phyloP scores from a whole-genome alignment of 2,888 invertebrate species.

The Campoletis raptor region DNA sequence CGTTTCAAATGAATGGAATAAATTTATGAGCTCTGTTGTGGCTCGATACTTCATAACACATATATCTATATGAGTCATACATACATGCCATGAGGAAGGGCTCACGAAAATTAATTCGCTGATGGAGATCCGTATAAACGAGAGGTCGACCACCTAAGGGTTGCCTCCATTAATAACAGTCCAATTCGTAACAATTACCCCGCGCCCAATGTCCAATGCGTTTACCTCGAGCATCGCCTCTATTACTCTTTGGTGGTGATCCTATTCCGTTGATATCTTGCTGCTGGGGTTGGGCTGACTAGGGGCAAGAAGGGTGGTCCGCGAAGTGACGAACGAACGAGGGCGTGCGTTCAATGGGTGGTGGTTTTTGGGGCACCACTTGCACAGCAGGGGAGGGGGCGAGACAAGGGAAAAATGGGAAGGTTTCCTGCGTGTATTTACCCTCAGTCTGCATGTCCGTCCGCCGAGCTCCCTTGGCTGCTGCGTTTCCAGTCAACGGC shows the following conservation, averaged over 20 bases:
- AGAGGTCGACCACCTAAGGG: conserved; percentile 66
- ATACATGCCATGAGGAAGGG: background rate
- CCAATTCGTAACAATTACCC: conserved; percentile 79
- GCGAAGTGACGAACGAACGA: conserved; percentile 39
- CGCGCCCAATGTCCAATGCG: conserved; percentile 66
- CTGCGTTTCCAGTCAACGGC: conserved; percentile 38
- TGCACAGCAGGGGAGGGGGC: conserved; percentile 31
- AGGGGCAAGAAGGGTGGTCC: conserved; percentile 29
- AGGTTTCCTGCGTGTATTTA: conserved; percentile 5
- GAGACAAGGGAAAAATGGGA: background rate
- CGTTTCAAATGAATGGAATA: conserved; percentile 23
- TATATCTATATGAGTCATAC: conserved; percentile 5
- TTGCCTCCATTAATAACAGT: conserved; percentile 72
- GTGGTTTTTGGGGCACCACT: conserved; percentile 56
- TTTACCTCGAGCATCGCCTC: conserved; percentile 17
- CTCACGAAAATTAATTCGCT: conserved; percentile 44
- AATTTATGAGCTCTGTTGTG: conserved; percentile 21
- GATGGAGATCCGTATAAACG: conserved; percentile 62
- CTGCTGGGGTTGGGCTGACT: conserved; percentile 11
- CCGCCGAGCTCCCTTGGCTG: conserved; percentile 10
- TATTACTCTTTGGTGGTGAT: conserved; percentile 47
- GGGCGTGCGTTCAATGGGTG: conserved; percentile 37
- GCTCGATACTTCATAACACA: conserved; percentile 13
- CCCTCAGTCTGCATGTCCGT: conserved; percentile 26
- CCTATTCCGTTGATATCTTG: conserved; percentile 33